Conservation (phyloP, 1,140 invertebrate species). For the Calephelis nemesis region DNA sequence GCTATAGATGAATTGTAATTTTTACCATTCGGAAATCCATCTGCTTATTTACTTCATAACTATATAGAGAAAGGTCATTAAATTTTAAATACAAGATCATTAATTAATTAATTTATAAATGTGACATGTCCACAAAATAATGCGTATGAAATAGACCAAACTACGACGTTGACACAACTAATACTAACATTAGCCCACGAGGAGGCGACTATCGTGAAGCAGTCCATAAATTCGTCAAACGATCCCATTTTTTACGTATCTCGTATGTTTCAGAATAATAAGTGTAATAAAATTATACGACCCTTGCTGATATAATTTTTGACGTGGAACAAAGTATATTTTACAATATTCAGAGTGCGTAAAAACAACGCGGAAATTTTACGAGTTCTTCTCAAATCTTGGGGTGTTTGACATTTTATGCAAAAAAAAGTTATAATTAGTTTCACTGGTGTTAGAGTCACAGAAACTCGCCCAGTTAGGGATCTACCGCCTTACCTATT, state of each 20-base stretch:
- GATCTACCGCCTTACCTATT: too few species aligned
- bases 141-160: neutral
- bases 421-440: neutral
- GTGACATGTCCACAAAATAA: too few species aligned
- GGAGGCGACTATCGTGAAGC: conserved; percentile 1
- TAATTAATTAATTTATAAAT: too few species aligned
- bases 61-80: too few species aligned
- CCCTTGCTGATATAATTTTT: neutral
- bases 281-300: conserved; percentile 18
- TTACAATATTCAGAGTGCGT: conserved; percentile 15
- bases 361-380: conserved; percentile 6
- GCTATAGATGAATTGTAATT: too few species aligned
- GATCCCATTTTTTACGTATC: conserved; percentile 11
- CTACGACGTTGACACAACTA: neutral
- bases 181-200: neutral
- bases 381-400: conserved; percentile 5
- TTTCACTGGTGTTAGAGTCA: too few species aligned
- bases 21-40: too few species aligned
- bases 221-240: conserved; percentile 13
- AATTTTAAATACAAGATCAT: too few species aligned
- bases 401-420: neutral
- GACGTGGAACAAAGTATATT: conserved; percentile 10
- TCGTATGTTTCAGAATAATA: conserved; percentile 16
- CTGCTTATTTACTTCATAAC: too few species aligned
- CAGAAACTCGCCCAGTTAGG: too few species aligned